phyloP scores from a whole-genome alignment of 2,113 vertebrate genomes.

The Regulus satrapa region DNA sequence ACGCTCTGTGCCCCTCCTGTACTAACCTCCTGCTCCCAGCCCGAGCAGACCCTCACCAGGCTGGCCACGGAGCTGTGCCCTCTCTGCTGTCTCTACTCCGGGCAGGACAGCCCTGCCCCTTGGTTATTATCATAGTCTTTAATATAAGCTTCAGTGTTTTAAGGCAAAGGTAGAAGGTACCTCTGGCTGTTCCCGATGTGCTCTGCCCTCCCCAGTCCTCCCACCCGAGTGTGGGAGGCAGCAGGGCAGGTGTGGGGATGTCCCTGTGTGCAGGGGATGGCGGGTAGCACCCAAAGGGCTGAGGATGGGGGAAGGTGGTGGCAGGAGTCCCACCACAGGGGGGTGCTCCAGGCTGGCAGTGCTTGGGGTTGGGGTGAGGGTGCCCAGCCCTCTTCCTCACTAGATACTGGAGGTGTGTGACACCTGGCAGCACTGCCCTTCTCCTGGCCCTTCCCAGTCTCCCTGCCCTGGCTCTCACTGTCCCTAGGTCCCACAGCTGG shows the following conservation, averaged over 20 bases:
- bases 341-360: background rate
- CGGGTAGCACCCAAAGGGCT: background rate
- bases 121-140: conserved; percentile 29
- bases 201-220: background rate
- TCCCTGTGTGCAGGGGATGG: background rate
- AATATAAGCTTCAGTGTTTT: conserved; percentile 56
- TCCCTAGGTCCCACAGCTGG: accelerated
- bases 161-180: conserved; percentile 12
- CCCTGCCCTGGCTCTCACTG: background rate
- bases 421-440: background rate
- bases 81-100: background rate
- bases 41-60: background rate
- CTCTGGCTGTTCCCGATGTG: background rate
- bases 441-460: background rate
- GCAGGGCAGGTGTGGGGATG: background rate
- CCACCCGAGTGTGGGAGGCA: accelerated
- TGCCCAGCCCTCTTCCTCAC: background rate
- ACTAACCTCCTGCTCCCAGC: conserved; percentile 27
- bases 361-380: background rate
- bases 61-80: background rate
- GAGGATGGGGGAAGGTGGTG: background rate
- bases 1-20: background rate
- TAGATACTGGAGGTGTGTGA: background rate
- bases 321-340: background rate
- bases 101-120: background rate